Evolutionary conservation across 2,113 vertebrate species (phyloP).

Genomic region (Perca fluviatilis): DNA sequence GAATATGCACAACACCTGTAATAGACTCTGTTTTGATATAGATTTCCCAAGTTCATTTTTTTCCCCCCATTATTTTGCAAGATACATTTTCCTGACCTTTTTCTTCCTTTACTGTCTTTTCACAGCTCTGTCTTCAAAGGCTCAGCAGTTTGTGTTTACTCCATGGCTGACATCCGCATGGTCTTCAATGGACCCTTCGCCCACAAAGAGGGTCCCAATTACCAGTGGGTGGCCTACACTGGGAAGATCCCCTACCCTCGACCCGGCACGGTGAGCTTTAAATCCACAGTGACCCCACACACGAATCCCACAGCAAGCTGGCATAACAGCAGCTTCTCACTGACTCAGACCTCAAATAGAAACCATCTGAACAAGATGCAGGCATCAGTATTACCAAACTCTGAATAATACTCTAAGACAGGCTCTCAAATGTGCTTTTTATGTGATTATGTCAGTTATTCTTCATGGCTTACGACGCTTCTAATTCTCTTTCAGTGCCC

Average conservation of each 20-base stretch:
- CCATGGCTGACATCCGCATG: slow-evolving; percentile 98
- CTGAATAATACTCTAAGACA: slow-evolving; percentile 7
- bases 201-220: slow-evolving; percentile 98
- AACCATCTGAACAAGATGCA: slow-evolving; percentile 38
- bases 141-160: slow-evolving; percentile 97
- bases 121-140: slow-evolving; percentile 96
- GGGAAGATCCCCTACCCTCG: slow-evolving; percentile 99
- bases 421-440: background rate
- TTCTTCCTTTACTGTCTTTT: background rate
- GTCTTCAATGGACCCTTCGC: slow-evolving; percentile 99
- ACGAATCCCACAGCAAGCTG: slow-evolving; percentile 31
- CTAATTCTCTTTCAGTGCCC: slow-evolving; percentile 88
- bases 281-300: slow-evolving; percentile 20
- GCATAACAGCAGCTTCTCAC: slow-evolving; percentile 28
- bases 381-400: slow-evolving; percentile 21
- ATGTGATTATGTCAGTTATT: background rate
- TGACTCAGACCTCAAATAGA: slow-evolving; percentile 45
- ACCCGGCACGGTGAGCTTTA: slow-evolving; percentile 92
- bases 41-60: background rate
- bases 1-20: background rate
- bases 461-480: slow-evolving; percentile 6
- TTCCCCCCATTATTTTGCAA: background rate
- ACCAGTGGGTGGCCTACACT: slow-evolving; percentile 97
- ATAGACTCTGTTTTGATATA: background rate
- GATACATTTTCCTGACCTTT: background rate